Conservation (phyloP, 2,113 vertebrate species). For the Nannospalax galili region DNA sequence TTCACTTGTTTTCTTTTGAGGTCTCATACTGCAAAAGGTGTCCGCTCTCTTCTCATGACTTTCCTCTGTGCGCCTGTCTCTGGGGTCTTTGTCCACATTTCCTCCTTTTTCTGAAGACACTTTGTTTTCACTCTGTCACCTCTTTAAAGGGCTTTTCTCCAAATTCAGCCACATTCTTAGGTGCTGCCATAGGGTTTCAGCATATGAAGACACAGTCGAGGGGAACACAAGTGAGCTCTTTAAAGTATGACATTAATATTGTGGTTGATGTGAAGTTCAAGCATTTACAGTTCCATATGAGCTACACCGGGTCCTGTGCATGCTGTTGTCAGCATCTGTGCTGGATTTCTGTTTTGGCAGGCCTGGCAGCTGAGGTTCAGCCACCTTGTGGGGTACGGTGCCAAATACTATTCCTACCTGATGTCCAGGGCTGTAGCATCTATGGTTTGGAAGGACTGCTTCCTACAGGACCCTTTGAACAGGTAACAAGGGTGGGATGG, state of each 20-base stretch:
- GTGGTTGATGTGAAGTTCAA: fast-evolving
- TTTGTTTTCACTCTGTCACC: not conserved
- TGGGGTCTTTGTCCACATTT: not conserved
- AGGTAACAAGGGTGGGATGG: conserved; percentile 86
- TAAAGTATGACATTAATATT: not conserved
- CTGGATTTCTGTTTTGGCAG: conserved; percentile 81
- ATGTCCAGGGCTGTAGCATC: conserved; percentile 98
- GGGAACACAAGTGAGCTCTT: not conserved
- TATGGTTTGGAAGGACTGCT: conserved; percentile 98
- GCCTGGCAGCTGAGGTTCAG: conserved; percentile 99
- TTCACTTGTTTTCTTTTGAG: not conserved
- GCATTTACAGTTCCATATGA: too few species aligned
- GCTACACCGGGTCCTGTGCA: not conserved
- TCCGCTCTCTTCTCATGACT: not conserved
- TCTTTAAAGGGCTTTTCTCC: not conserved
- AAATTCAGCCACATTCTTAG: not conserved
- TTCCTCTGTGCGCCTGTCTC: too few species aligned
- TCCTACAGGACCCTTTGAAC: conserved; percentile 94
- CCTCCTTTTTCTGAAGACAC: not conserved
- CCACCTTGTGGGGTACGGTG: conserved; percentile 97
- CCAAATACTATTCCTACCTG: conserved; percentile 99
- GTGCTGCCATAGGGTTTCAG: not conserved
- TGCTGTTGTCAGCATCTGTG: fast-evolving
- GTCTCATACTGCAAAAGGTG: not conserved
- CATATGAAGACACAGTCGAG: not conserved